Evolutionary conservation across 2,113 vertebrate species (phyloP).

Genomic region (Cyphotilapia sp.): DNA sequence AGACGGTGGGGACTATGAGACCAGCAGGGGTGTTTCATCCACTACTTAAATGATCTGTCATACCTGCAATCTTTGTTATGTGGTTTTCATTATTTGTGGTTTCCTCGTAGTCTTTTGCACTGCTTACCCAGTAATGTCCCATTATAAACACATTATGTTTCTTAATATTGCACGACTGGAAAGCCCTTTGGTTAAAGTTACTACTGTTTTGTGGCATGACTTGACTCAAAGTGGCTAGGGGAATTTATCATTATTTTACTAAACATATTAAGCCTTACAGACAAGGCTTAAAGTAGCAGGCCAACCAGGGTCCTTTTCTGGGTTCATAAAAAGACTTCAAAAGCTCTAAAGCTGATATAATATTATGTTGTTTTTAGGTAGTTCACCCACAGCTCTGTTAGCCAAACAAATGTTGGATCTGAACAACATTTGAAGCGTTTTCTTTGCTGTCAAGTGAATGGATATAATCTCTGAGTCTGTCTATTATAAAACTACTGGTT

Average conservation of each 20-base stretch:
- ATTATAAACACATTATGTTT: neutral
- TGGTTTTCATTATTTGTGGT: neutral
- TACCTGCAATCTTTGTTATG: neutral
- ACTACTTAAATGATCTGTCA: neutral
- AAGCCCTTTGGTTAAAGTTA: neutral
- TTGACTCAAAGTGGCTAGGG: neutral
- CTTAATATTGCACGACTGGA: neutral
- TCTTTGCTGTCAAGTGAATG: neutral
- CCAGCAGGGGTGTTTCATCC: neutral
- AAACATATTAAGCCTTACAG: neutral
- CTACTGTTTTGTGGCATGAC: neutral
- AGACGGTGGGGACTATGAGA: neutral
- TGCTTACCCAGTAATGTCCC: neutral
- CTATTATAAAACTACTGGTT: neutral
- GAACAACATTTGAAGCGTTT: neutral
- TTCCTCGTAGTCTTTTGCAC: neutral
- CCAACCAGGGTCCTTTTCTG: neutral
- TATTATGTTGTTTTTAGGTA: neutral
- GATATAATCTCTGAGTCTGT: too few species aligned
- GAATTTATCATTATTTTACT: neutral
- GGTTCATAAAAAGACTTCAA: neutral
- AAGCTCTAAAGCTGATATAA: neutral
- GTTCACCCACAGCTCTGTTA: neutral
- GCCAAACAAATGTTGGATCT: neutral
- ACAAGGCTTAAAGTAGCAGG: neutral